Evolutionary conservation across 2,888 invertebrate species (phyloP), one percentile per base, ranked within the genome.

Genomic region (Stictocephala bisonia): DNA sequence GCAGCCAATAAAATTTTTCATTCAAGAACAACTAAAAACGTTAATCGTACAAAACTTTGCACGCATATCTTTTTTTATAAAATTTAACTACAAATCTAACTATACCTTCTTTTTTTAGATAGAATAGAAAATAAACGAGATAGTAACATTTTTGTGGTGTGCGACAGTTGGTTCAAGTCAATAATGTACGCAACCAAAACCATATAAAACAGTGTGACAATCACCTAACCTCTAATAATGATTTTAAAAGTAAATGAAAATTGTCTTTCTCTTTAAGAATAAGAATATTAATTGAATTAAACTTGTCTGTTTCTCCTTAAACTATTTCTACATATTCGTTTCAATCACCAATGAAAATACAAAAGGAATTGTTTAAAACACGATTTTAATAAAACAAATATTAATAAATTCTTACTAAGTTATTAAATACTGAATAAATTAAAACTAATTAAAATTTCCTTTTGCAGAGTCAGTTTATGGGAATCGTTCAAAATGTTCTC

Each of bases 131-230:
- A 44, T 44, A 15, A 4, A 44, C 18, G 15, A 18, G 18, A 18
- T 15, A 15, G 18, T 3, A 18, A 3, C 18, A 44, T 18, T 44
- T 44, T 44, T 44, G 18, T 44, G 44, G 44, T 44, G 44, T 18
- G 44, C 44, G 44, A 7, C 44, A 15, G 44, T 44, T 44, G 44
- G 44, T 44, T n/a, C 44, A 44, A 9, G n/a, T 44, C 44, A n/a
- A n/a, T n/a, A 15, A 18, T 44, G 15, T 3, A 44, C 15, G 44
- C 18, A n/a, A 7, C 44, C 18, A 44, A 44, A 15, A 44, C 18
- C 7, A n/a, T 44, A n/a, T 18, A 44, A n/a, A 44, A 44, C 11
- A 35, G 11, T 35, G n/a, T n/a, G n/a, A 35, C 44, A 44, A 44
- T 44, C 3, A 44, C 44, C 7, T 44, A 44, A 44, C 44, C 18